These are phyloP conservation scores for Cyprinodon tularosa DNA, from an alignment of 2,113 vertebrate genomes.

Conservation along the genomic window DNA sequence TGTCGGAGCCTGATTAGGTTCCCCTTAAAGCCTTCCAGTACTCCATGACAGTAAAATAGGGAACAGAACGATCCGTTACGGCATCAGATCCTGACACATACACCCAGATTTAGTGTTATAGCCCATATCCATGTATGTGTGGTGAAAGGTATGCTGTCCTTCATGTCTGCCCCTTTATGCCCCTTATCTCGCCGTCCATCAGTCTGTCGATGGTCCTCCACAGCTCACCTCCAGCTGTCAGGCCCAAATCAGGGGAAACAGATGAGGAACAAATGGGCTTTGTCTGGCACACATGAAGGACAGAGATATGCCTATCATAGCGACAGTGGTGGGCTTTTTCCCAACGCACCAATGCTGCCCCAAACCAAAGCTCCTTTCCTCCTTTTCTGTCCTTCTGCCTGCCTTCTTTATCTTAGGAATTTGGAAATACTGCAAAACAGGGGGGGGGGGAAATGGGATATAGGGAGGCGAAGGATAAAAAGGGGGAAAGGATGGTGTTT, in stretches of 20 bases:
- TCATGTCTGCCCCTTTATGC: neutral
- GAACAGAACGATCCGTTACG: neutral
- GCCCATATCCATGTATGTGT: neutral
- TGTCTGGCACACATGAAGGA: constrained; percentile 72
- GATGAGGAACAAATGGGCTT: constrained; percentile 76
- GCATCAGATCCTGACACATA: neutral
- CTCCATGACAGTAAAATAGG: too few relatives aligned
- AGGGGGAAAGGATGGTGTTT: constrained; percentile 20
- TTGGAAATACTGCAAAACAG: constrained; percentile 59
- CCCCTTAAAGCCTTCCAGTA: too few relatives aligned
- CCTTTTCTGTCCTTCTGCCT: constrained; percentile 35
- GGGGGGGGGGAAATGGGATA: constrained; percentile 17
- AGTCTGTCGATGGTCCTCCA: constrained; percentile 31
- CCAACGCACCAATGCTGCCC: constrained; percentile 34
- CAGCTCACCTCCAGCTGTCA: constrained; percentile 64
- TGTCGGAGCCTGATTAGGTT: too few relatives aligned
- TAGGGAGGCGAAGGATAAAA: constrained; percentile 21
- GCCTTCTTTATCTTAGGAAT: constrained; percentile 75
- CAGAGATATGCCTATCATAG: constrained; percentile 74
- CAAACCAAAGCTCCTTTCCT: constrained; percentile 22
- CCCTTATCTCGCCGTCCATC: constrained; percentile 21
- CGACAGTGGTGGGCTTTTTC: constrained; percentile 53
- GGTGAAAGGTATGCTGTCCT: neutral
- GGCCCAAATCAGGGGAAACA: constrained; percentile 55
- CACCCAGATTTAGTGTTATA: neutral